A percentile compares a stretch with the other conserved stretches of the same genome.
phyloP scores from a whole-genome alignment of 2,797 vertebrate species.

The Octomys mimax region DNA sequence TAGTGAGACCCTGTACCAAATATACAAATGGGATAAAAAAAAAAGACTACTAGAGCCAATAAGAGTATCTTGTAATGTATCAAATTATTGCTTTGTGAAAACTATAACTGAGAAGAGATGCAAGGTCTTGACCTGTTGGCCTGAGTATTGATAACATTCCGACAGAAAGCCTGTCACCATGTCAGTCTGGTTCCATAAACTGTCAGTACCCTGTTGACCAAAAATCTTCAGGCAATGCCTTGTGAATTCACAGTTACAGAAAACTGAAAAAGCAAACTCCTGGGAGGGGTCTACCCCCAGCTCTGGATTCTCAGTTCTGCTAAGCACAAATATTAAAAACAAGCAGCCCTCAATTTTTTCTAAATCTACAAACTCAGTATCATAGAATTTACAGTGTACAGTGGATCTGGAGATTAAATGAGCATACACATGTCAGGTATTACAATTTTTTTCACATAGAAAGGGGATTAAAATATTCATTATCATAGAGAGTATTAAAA shows the following conservation, averaged over 20 bases:
- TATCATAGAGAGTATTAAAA: background rate
- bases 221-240: background rate
- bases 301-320: background rate
- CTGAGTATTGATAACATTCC: background rate
- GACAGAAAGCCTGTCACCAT: background rate
- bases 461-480: background rate
- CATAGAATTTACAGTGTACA: background rate
- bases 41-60: background rate
- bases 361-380: background rate
- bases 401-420: background rate
- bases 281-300: no score
- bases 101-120: background rate
- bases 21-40: no score
- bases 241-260: background rate
- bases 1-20: no score
- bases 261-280: background rate
- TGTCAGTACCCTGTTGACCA: background rate
- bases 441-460: background rate
- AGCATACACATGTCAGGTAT: background rate
- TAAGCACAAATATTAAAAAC: background rate
- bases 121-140: background rate
- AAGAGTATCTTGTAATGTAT: background rate
- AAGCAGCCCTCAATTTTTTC: background rate
- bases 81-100: conserved; percentile 21
- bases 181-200: background rate